phyloP scores from a whole-genome alignment of 2,113 vertebrate genomes.

The Megaceryle maxima region DNA sequence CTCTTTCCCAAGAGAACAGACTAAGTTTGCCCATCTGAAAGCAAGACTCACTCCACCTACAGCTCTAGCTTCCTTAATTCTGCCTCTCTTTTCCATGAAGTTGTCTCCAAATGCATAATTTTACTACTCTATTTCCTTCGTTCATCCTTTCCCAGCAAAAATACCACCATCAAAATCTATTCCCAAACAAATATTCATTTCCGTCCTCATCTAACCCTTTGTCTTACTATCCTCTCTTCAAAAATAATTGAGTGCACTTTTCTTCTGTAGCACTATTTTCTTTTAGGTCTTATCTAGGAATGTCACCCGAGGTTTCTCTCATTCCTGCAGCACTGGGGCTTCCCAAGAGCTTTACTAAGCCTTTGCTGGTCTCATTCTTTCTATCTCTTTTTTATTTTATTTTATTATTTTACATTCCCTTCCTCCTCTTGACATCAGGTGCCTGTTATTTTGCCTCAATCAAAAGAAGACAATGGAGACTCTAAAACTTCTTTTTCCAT shows the following conservation, averaged over 20 bases:
- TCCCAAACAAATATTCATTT: background rate
- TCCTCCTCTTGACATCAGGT: background rate
- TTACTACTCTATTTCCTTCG: background rate
- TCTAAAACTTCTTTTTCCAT: background rate
- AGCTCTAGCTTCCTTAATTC: background rate
- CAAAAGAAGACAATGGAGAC: background rate
- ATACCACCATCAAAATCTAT: background rate
- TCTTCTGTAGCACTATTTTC: background rate
- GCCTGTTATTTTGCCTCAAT: background rate
- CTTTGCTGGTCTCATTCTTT: background rate
- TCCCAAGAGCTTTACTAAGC: background rate
- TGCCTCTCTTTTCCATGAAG: background rate
- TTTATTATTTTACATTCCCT: background rate
- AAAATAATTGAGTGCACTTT: background rate
- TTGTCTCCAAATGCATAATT: background rate
- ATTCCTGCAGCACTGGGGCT: background rate
- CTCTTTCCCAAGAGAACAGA: background rate
- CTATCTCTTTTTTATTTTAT: background rate
- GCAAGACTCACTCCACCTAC: background rate
- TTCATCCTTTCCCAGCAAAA: background rate
- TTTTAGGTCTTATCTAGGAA: background rate
- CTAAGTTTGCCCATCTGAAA: background rate
- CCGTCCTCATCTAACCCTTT: background rate
- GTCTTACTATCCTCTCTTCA: background rate
- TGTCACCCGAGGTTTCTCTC: background rate